phyloP scores from a whole-genome alignment of 1,140 invertebrate genomes.

The Sminthurides bifidus region DNA sequence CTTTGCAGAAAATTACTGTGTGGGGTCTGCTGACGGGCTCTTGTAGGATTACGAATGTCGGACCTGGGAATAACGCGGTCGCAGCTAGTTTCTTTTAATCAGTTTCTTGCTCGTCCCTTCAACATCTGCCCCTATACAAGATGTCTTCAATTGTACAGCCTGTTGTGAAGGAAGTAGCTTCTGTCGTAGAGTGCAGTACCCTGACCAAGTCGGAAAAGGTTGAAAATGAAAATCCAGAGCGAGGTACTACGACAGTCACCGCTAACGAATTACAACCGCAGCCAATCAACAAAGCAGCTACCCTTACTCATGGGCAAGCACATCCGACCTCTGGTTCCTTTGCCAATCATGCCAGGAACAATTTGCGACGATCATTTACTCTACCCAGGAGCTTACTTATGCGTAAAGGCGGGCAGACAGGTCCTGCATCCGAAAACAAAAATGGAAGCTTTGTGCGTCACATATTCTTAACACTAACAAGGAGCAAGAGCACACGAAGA shows the following conservation, averaged over 20 bases:
- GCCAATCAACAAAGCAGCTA: slow-evolving; percentile 13
- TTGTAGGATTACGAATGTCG: too few relatives aligned
- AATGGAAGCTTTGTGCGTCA: slow-evolving; percentile 27
- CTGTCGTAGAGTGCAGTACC: neutral
- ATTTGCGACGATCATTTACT: slow-evolving; percentile 30
- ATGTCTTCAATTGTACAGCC: too few relatives aligned
- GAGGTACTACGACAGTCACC: too few relatives aligned
- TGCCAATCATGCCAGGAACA: slow-evolving; percentile 20
- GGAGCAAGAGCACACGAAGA: slow-evolving; percentile 19
- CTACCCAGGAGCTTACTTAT: slow-evolving; percentile 27
- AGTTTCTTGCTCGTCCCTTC: too few relatives aligned
- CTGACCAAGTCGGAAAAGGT: slow-evolving; percentile 1
- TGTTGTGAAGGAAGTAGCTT: too few relatives aligned
- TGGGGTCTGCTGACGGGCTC: too few relatives aligned
- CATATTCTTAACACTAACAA: slow-evolving; percentile 29
- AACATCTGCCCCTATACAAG: too few relatives aligned
- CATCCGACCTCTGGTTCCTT: slow-evolving; percentile 6
- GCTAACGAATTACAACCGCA: too few relatives aligned
- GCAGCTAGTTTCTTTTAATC: too few relatives aligned
- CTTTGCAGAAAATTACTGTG: too few relatives aligned
- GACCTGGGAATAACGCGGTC: too few relatives aligned
- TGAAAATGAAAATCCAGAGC: too few relatives aligned
- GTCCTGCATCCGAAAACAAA: slow-evolving; percentile 22
- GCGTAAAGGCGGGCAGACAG: slow-evolving; percentile 22
- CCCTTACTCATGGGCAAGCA: slow-evolving; percentile 12